Evolutionary conservation across 53 echinoderm and acorn worm genomes (phyloP).

Genomic region (Apostichopus leukothele): DNA sequence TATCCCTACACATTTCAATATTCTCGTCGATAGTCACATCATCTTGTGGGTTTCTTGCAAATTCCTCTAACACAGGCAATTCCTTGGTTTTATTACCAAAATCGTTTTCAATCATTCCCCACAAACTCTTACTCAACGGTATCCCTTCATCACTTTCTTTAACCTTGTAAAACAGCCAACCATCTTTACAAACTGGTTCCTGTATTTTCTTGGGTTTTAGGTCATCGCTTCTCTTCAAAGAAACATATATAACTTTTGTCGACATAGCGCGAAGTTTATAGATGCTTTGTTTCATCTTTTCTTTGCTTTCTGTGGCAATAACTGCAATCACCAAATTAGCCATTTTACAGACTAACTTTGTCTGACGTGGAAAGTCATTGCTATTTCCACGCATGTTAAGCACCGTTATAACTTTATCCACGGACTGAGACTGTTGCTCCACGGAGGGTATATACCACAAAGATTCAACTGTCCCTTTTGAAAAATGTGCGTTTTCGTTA

Average conservation of each 20-base stretch:
- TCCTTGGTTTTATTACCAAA: not conserved
- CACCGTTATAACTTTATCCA: not conserved
- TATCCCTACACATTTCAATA: not conserved
- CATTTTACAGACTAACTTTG: not conserved
- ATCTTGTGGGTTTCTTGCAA: not conserved
- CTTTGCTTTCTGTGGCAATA: not conserved
- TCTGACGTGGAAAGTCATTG: not conserved
- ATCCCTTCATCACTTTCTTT: conserved; percentile 15
- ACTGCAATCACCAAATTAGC: conserved; percentile 23
- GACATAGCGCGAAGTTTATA: not conserved
- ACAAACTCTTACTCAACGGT: not conserved
- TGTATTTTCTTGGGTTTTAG: not conserved
- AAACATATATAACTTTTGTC: not conserved
- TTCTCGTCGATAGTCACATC: not conserved
- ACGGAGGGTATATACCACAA: conserved; percentile 21
- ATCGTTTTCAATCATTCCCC: not conserved
- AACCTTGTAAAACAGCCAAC: conserved; percentile 24
- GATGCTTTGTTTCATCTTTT: not conserved
- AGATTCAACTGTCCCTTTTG: conserved; percentile 32
- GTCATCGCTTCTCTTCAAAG: not conserved
- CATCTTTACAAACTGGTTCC: not conserved
- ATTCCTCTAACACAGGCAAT: not conserved
- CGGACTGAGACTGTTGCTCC: not conserved
- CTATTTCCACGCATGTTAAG: conserved; percentile 12
- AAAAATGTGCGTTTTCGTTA: not conserved